Base-by-base conservation (phyloP, 1,140 invertebrate species). In the Meloidogyne chitwoodi region DNA sequence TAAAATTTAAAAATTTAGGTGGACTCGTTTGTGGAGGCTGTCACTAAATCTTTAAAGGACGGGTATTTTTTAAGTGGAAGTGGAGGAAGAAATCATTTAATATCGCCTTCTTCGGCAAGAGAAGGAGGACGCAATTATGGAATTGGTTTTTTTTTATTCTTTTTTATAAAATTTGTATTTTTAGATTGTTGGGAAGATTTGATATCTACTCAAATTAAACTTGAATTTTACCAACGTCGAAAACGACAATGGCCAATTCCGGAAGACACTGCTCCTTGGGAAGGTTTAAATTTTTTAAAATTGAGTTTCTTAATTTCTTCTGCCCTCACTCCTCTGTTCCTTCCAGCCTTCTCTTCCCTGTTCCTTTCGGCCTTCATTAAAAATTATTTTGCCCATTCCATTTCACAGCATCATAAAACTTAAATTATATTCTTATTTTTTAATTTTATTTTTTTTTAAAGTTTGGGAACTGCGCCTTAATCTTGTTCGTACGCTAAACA, bases 211-310 rank as follows among this genome's bases (percentile, higher is more conserved):
- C 82, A 78, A 63, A 73, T 83, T 5, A 63, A 70, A 56, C 67
- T 83, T 19, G 81, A 83, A 69, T 83, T 83, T 65, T 83, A 79
- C 64, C 82, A 83, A 61, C 76, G 80, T 34, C 67, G 82, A 14
- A 75, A 77, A 31, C 76, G 82, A 4, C 80, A 83, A 48, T 84
- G 82, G 82, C 82, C 79, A 14, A 69, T 84, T 22, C 65, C 80
- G 19, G 81, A 82, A 63, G 81, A 83, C 48, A 48, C 56, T 56
- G 70, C 74, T 8, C 82, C 82, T 19, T 83, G 81, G 81, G 81
- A 83, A 75, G 68, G 68, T 70, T 48, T 70, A 14, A 24, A 12
- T 27, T 34, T 24, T 22, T 44, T 44, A 2, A 44, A 44, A 8
- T 38, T 38, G 0, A 38, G 8, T 38, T 38, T 10, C 8, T 10